phyloP scores from a whole-genome alignment of 2,113 vertebrate genomes.

The Cranoglanis bouderius region DNA sequence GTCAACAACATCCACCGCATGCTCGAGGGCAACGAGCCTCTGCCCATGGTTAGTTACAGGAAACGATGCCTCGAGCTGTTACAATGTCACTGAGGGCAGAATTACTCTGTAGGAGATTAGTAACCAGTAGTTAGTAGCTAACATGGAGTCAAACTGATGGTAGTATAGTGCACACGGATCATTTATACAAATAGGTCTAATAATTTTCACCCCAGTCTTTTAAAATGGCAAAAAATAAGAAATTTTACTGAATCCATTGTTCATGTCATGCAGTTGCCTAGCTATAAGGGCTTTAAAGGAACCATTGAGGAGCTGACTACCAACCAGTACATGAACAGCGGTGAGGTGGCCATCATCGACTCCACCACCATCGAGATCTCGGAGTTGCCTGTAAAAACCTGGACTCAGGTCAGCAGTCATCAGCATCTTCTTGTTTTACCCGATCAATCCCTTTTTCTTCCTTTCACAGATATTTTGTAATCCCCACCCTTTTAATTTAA shows the following conservation, averaged over 20 bases:
- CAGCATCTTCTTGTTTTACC: not conserved
- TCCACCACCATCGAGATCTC: constrained; percentile 97
- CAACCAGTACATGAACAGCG: constrained; percentile 87
- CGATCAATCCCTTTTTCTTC: not conserved
- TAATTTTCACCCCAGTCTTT: not conserved
- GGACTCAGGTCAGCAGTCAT: constrained; percentile 86
- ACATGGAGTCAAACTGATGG: no score
- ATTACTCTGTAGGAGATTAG: not conserved
- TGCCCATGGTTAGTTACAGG: constrained; percentile 83
- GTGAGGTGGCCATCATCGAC: constrained; percentile 91
- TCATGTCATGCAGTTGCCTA: constrained; percentile 80
- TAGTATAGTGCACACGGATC: no score
- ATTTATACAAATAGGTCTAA: no score
- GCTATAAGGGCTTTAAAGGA: constrained; percentile 92
- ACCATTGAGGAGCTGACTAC: constrained; percentile 84
- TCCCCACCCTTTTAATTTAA: no score
- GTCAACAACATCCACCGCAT: constrained; percentile 87
- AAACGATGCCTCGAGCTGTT: not conserved
- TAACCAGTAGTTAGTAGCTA: not conserved
- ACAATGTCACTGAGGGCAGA: not conserved
- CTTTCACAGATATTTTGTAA: not conserved
- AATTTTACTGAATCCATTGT: not conserved
- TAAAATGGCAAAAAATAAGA: no score
- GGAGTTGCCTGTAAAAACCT: constrained; percentile 89
- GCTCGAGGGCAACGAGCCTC: constrained; percentile 85